These are phyloP conservation scores for Poecilia gillii DNA, from an alignment of 2,797 vertebrate species.

Conservation along the genomic window DNA sequence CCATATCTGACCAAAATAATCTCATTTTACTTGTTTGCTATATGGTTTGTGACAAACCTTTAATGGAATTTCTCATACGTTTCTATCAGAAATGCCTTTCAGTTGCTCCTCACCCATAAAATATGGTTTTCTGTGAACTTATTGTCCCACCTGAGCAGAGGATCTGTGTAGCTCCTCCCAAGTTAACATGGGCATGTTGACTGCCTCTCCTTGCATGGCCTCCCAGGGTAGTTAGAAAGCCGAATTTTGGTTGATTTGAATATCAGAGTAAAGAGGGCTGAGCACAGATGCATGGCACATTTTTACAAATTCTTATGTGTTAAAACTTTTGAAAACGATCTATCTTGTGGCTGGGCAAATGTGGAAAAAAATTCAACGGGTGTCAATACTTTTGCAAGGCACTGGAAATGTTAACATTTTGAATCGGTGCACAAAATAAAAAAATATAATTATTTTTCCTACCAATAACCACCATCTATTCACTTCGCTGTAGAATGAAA, in stretches of 20 bases:
- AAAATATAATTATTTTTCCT: conserved; percentile 46
- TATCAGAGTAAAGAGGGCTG: not conserved
- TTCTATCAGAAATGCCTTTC: not conserved
- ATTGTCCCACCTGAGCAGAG: not conserved
- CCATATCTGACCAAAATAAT: not conserved
- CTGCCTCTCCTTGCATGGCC: not conserved
- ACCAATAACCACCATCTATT: conserved; percentile 44
- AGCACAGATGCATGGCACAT: not conserved
- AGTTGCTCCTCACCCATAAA: not conserved
- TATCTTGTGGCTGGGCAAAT: not conserved
- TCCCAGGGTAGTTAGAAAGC: not conserved
- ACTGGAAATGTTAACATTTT: conserved; percentile 38
- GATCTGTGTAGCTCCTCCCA: not conserved
- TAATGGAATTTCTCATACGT: not conserved
- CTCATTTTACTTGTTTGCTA: not conserved
- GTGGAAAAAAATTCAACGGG: not conserved
- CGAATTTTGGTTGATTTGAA: not conserved
- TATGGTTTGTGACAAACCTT: not conserved
- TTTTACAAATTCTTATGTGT: not conserved
- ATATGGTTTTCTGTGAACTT: not conserved
- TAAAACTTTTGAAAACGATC: no score
- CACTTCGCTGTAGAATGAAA: conserved; percentile 40
- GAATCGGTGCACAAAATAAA: conserved; percentile 55
- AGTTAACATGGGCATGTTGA: not conserved
- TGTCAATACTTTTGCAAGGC: conserved; percentile 10